phyloP scores from a whole-genome alignment of 2,888 invertebrate species.

The Tetranychus truncatus region DNA sequence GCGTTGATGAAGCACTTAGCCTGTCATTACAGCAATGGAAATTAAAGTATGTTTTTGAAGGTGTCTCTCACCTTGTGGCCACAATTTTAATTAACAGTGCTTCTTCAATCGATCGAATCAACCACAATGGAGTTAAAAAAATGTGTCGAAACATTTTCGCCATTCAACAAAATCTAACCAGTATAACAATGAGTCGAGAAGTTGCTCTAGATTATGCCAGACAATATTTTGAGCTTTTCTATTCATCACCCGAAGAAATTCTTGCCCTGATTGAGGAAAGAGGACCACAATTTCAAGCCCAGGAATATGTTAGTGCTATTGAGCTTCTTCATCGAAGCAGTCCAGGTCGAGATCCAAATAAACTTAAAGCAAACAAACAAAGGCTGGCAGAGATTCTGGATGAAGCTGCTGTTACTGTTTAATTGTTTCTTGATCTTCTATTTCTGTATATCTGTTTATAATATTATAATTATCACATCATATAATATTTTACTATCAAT shows the following conservation, averaged over 20 bases:
- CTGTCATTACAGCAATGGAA: slow-evolving; percentile 56
- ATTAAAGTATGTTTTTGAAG: slow-evolving; percentile 72
- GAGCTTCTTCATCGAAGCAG: slow-evolving; percentile 24
- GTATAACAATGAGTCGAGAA: slow-evolving; percentile 58
- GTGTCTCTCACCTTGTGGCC: slow-evolving; percentile 61
- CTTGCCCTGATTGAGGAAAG: slow-evolving; percentile 62
- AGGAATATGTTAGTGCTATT: slow-evolving; percentile 64
- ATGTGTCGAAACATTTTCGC: slow-evolving; percentile 70
- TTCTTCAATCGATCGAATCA: slow-evolving; percentile 56
- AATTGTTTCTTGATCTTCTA: not conserved
- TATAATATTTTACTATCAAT: too few relatives aligned
- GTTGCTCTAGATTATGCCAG: slow-evolving; percentile 70
- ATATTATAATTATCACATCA: too few relatives aligned
- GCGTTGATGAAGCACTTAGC: slow-evolving; percentile 56
- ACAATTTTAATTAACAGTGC: slow-evolving; percentile 61
- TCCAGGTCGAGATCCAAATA: slow-evolving; percentile 21
- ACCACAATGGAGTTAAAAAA: slow-evolving; percentile 59
- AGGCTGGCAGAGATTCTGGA: slow-evolving; percentile 25
- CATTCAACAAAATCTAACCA: slow-evolving; percentile 60
- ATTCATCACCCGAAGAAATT: slow-evolving; percentile 63
- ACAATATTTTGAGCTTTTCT: slow-evolving; percentile 68
- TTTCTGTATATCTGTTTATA: not conserved
- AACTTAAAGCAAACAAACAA: slow-evolving; percentile 19
- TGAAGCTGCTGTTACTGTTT: slow-evolving; percentile 25
- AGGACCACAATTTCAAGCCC: slow-evolving; percentile 65